These are phyloP conservation scores for Danaus chrysippus DNA, from an alignment of 2,888 invertebrate species.

Conservation along the genomic window DNA sequence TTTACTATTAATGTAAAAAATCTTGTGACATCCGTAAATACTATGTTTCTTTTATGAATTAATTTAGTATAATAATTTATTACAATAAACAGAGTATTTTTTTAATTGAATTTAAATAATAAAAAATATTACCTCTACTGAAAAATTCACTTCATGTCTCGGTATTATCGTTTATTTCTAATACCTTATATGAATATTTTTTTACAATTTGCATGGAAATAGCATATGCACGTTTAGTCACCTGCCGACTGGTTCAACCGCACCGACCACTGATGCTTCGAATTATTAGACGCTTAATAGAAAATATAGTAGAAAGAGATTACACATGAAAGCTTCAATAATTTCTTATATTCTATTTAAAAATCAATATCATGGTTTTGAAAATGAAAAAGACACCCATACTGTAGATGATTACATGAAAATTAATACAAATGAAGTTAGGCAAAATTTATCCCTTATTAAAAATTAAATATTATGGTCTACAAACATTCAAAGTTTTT, in stretches of 20 bases:
- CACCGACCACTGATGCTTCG: conserved; percentile 60
- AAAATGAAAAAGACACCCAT: not conserved
- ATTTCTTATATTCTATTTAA: not conserved
- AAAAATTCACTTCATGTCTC: not conserved
- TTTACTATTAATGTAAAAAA: too few species aligned
- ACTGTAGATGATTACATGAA: not conserved
- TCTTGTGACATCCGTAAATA: too few species aligned
- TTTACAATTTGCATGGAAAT: conserved; percentile 66
- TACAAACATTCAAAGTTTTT: too few species aligned
- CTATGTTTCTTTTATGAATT: too few species aligned
- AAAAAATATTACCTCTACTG: not conserved
- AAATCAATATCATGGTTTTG: not conserved
- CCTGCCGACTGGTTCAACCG: conserved; percentile 66
- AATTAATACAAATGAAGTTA: not conserved
- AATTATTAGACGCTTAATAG: conserved; percentile 43
- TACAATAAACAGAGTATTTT: too few species aligned
- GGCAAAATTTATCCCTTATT: too few species aligned
- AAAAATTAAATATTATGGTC: too few species aligned
- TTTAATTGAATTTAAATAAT: not conserved
- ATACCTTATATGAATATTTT: conserved; percentile 39
- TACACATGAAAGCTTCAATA: not conserved
- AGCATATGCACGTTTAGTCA: conserved; percentile 59
- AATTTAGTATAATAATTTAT: too few species aligned
- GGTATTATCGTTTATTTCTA: conserved; percentile 43
- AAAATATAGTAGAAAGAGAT: conserved; percentile 23